phyloP scores from a whole-genome alignment of 2,113 vertebrate species.

The Melanerpes aurifrons region DNA sequence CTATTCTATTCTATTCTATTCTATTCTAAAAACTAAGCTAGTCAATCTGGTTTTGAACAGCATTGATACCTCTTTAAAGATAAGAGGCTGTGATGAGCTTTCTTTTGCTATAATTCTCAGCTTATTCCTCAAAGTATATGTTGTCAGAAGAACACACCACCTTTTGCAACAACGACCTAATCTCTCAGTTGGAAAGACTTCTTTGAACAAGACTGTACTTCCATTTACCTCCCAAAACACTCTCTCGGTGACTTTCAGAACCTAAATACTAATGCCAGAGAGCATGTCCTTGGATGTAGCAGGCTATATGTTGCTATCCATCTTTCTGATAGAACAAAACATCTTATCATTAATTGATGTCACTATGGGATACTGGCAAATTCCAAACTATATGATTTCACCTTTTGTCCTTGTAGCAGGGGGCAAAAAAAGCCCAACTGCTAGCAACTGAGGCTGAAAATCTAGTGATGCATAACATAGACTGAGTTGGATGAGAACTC shows the following conservation, averaged over 20 bases:
- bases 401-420: background rate
- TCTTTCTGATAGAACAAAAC: background rate
- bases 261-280: background rate
- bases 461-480: background rate
- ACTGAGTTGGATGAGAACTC: background rate
- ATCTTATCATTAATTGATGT: background rate
- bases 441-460: background rate
- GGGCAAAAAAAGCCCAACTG: background rate
- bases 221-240: background rate
- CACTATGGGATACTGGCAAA: background rate
- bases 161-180: slow-evolving; percentile 21
- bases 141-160: background rate
- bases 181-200: background rate
- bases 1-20: too few species aligned
- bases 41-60: slow-evolving; percentile 6
- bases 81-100: slow-evolving; percentile 1
- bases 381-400: background rate
- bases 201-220: background rate
- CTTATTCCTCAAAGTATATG: background rate
- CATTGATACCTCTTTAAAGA: background rate
- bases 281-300: background rate
- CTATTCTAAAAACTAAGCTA: background rate
- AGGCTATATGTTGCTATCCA: background rate
- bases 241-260: background rate
- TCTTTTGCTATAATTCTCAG: slow-evolving; percentile 17